These are phyloP conservation scores for Machimus rusticus DNA, from an alignment of 2,888 invertebrate species.

Conservation along the genomic window DNA sequence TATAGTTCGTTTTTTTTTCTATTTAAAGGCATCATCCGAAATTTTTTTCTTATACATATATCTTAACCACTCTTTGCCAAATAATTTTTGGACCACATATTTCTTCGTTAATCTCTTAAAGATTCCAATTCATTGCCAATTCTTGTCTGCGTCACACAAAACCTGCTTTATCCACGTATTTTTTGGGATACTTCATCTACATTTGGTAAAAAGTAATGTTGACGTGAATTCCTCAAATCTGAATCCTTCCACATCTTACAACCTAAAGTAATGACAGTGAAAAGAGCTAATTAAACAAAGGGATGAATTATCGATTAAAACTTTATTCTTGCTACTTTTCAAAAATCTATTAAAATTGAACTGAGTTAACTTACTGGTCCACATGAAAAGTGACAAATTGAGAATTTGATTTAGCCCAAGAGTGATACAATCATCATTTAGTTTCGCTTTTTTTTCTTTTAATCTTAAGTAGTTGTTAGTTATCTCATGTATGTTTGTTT, in stretches of 20 bases:
- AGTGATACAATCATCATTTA: not conserved
- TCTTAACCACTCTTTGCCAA: too few species aligned
- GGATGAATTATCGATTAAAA: not conserved
- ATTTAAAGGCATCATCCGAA: too few species aligned
- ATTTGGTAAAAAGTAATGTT: not conserved
- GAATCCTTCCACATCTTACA: not conserved
- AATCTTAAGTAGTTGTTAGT: not conserved
- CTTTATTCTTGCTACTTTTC: not conserved
- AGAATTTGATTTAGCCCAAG: not conserved
- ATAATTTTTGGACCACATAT: too few species aligned
- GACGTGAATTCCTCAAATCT: not conserved
- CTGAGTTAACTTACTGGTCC: constrained; percentile 15
- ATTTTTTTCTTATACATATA: too few species aligned
- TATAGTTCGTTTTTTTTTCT: too few species aligned
- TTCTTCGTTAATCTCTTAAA: not conserved
- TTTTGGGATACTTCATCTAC: too few species aligned
- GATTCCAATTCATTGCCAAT: not conserved
- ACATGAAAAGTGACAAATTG: constrained; percentile 7
- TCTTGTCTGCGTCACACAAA: too few species aligned
- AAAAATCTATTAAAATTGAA: not conserved
- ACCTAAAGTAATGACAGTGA: not conserved
- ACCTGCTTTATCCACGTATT: too few species aligned
- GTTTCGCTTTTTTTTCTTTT: not conserved
- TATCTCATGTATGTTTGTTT: not conserved
- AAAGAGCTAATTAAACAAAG: not conserved